Evolutionary conservation across 2,113 vertebrate species (phyloP), one percentile per base, ranked within the genome.

Genomic region (Apistogramma diplotaenia): DNA sequence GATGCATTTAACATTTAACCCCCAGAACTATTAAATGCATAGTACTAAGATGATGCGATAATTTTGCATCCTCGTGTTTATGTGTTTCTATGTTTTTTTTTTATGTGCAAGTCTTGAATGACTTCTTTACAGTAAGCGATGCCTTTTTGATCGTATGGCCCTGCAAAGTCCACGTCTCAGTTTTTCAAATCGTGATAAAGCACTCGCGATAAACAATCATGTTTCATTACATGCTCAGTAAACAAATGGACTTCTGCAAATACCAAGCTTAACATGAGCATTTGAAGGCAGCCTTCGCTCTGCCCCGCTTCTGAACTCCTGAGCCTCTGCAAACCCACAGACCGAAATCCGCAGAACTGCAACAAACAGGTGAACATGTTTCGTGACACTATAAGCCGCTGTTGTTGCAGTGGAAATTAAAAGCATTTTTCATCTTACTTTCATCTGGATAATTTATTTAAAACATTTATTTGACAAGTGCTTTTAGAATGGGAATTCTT

Each of bases 281-380:
- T 6, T 5, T 90, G 82, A 93, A 92, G 1, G 90, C 89, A 83
- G 5, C 85, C 57, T 18, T 21, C 1, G 18, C 0, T 59, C 16
- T 93, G 92, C 89, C 92, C 94, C 78, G 82, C 59, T 76, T 56
- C 87, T 94, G 94, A 96, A 94, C 95, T 53, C n/a, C 2, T 37
- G 10, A 51, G 65, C 16, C 16, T 51, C 21, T 81, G n/a, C 75
- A 25, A 78, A 89, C 77, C 82, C 76, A 70, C 89, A 84, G 16
- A 84, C 65, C 46, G 53, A 87, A 46, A 83, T 55, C 31, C 11
- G 21, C 7, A 12, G 1, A 57, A 8, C 1, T 33, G 60, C 21
- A 13, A 78, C 73, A 51, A 8, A 51, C 65, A 51, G 18, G 37
- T 19, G 8, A 71, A 33, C 54, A 53, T 31, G 10, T 65, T 19